These are phyloP conservation scores for Orcinus orca DNA, from an alignment of 2,113 vertebrate species.

Conservation along the genomic window DNA sequence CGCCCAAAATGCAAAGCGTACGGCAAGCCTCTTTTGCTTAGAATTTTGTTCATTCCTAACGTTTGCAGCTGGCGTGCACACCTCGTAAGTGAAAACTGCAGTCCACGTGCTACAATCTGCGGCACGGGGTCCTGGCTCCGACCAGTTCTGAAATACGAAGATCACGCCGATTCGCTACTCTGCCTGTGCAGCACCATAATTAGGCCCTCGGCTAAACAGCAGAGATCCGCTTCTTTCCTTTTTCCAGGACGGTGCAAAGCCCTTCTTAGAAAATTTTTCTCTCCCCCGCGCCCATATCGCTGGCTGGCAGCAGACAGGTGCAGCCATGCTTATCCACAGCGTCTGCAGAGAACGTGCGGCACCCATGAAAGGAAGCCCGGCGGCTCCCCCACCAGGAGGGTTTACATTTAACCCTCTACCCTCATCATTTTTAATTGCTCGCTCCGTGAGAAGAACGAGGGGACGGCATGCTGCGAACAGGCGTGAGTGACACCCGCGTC, in stretches of 20 bases:
- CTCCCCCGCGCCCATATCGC: too few species aligned
- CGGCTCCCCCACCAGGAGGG: conserved; percentile 70
- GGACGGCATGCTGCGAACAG: background rate
- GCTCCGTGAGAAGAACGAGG: conserved; percentile 36
- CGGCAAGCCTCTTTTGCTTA: background rate
- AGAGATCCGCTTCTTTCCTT: conserved; percentile 68
- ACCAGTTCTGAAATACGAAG: conserved; percentile 60
- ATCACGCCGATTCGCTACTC: conserved; percentile 45
- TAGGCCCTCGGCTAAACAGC: conserved; percentile 71
- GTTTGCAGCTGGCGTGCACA: conserved; percentile 51
- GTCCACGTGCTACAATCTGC: conserved; percentile 31
- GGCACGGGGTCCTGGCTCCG: conserved; percentile 51
- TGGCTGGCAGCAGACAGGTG: conserved; percentile 18
- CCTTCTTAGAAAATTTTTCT: background rate
- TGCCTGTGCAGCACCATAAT: conserved; percentile 57
- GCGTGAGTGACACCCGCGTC: conserved; percentile 38
- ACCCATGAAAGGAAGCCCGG: conserved; percentile 53
- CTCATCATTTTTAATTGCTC: conserved; percentile 83
- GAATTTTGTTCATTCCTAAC: background rate
- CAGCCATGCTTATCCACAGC: conserved; percentile 73
- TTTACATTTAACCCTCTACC: conserved; percentile 77
- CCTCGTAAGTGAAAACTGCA: conserved; percentile 44
- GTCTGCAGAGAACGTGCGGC: conserved; percentile 57
- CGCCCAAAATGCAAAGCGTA: conserved; percentile 20
- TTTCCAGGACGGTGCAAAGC: conserved; percentile 42